phyloP scores from a whole-genome alignment of 1,140 invertebrate genomes.

The Heliothis subflexa region DNA sequence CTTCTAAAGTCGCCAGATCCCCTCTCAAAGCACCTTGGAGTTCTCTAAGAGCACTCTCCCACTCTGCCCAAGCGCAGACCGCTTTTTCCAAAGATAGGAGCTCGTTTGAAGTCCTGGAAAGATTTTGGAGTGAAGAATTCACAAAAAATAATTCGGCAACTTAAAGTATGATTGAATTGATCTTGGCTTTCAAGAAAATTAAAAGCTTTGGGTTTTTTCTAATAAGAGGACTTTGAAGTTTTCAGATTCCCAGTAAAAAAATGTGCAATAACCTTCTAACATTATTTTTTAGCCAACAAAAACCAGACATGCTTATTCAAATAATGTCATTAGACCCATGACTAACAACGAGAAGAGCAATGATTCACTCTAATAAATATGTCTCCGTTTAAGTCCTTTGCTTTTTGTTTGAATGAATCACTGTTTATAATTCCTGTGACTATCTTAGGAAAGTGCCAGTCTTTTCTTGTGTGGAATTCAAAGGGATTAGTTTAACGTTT shows the following conservation, averaged over 20 bases:
- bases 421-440: background rate
- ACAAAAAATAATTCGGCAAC: too few relatives aligned
- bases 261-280: background rate
- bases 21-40: slow-evolving; percentile 83
- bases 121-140: background rate
- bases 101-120: slow-evolving; percentile 80
- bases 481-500: too few relatives aligned
- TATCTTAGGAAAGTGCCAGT: background rate
- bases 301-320: background rate
- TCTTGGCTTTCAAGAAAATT: too few relatives aligned
- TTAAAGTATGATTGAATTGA: too few relatives aligned
- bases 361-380: slow-evolving; percentile 10
- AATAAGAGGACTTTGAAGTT: background rate
- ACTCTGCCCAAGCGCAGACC: slow-evolving; percentile 85
- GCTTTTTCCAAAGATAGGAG: slow-evolving; percentile 82
- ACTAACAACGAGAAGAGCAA: background rate
- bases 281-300: slow-evolving; percentile 2
- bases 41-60: slow-evolving; percentile 85
- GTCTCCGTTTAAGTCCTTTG: background rate
- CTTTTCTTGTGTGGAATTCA: too few relatives aligned
- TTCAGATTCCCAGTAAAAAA: too few relatives aligned
- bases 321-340: slow-evolving; percentile 19
- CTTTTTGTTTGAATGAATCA: slow-evolving; percentile 1
- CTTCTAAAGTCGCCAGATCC: slow-evolving; percentile 82
- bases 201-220: too few relatives aligned